phyloP scores from a whole-genome alignment of 2,888 invertebrate genomes.

The Trissolcus japonicus region DNA sequence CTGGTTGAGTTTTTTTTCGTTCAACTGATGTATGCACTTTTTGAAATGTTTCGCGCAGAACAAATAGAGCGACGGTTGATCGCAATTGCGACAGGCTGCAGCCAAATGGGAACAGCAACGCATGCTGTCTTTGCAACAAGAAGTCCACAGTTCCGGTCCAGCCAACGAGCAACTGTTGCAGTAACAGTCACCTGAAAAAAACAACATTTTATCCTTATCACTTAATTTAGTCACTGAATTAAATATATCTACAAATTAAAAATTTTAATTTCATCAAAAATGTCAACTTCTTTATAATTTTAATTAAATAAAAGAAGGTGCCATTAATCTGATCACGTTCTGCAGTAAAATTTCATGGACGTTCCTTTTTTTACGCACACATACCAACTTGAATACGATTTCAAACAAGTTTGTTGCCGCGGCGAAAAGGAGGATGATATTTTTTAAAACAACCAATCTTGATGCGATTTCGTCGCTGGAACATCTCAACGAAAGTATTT shows the following conservation, averaged over 20 bases:
- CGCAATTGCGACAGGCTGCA: slow-evolving; percentile 74
- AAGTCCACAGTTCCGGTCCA: slow-evolving; percentile 73
- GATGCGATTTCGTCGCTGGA: slow-evolving; percentile 23
- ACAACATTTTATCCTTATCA: not conserved
- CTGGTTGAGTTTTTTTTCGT: slow-evolving; percentile 61
- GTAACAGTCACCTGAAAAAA: slow-evolving; percentile 72
- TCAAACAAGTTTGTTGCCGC: slow-evolving; percentile 20
- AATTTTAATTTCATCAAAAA: too few species aligned
- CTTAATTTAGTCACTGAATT: not conserved
- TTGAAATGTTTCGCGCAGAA: slow-evolving; percentile 75
- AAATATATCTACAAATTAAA: too few species aligned
- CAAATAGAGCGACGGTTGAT: slow-evolving; percentile 70
- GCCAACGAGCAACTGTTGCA: slow-evolving; percentile 72
- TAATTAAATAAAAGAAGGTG: too few species aligned
- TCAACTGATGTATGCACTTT: slow-evolving; percentile 67
- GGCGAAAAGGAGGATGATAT: slow-evolving; percentile 15
- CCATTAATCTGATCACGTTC: too few species aligned
- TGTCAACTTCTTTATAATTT: too few species aligned
- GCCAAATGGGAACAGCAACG: slow-evolving; percentile 75
- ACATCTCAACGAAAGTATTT: slow-evolving; percentile 35
- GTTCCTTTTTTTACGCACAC: slow-evolving; percentile 10
- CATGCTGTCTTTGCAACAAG: slow-evolving; percentile 72
- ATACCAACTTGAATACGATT: slow-evolving; percentile 7
- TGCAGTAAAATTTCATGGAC: too few species aligned
- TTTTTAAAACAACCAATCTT: slow-evolving; percentile 25